These are phyloP conservation scores for Echinarachnius parma DNA, from an alignment of 53 echinoderm and acorn worm genomes.

Conservation along the genomic window DNA sequence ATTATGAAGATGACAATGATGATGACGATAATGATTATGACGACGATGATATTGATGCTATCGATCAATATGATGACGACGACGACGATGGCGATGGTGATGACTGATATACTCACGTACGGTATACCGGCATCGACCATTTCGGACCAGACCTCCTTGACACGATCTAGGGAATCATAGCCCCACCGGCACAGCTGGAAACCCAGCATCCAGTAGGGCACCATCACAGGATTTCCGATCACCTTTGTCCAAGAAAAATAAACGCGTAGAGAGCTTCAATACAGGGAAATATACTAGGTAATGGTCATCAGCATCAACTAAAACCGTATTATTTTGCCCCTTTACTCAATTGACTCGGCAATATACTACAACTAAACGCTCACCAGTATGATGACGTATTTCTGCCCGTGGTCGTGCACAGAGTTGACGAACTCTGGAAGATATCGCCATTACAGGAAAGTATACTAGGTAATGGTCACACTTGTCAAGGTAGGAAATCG, in stretches of 20 bases:
- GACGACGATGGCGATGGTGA: background rate
- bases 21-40: too few species aligned
- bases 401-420: slow-evolving; percentile 57
- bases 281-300: background rate
- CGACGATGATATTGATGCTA: too few species aligned
- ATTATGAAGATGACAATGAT: too few species aligned
- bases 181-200: slow-evolving; percentile 91
- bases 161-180: slow-evolving; percentile 68
- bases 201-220: slow-evolving; percentile 90
- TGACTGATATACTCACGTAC: slow-evolving; percentile 6
- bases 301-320: too few species aligned
- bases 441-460: too few species aligned
- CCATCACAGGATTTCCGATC: slow-evolving; percentile 72
- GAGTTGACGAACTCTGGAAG: slow-evolving; percentile 67
- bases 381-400: slow-evolving; percentile 70
- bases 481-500: too few species aligned
- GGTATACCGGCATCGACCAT: slow-evolving; percentile 25
- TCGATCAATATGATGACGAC: too few species aligned
- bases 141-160: slow-evolving; percentile 59
- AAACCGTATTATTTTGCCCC: too few species aligned
- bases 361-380: too few species aligned
- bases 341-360: too few species aligned
- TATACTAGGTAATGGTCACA: too few species aligned
- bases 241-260: slow-evolving; percentile 46
- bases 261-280: background rate